Percentiles rank a stretch among this genome's conserved stretches.
Conservation (phyloP, 2,113 vertebrate species). For the Cygnus atratus region DNA sequence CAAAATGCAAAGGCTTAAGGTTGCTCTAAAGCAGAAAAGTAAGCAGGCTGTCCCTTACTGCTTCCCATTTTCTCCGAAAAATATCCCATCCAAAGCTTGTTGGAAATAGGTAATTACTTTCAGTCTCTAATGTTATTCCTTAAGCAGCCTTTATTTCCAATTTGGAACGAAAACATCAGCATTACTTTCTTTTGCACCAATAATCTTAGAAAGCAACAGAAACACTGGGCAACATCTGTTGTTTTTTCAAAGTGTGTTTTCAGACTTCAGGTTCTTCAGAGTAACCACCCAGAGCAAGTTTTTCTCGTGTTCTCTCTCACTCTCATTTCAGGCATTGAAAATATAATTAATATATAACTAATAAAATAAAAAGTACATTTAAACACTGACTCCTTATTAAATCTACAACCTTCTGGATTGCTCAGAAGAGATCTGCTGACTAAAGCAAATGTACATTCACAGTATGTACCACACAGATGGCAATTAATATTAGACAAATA, state of each 20-base stretch:
- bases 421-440: neutral
- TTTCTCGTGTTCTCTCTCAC: neutral
- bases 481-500: neutral
- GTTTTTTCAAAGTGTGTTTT: neutral
- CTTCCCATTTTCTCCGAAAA: neutral
- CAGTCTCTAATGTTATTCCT: neutral
- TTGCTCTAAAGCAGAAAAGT: neutral
- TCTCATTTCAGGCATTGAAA: neutral
- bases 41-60: neutral
- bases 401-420: neutral
- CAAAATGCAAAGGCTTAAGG: neutral
- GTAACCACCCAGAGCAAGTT: neutral
- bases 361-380: neutral
- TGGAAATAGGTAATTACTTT: neutral
- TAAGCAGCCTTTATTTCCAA: neutral
- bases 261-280: neutral
- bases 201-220: neutral
- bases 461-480: neutral
- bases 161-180: neutral
- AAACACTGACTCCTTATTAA: neutral
- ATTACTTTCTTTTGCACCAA: neutral
- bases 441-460: neutral
- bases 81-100: neutral
- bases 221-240: neutral
- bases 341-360: neutral